phyloP scores from a whole-genome alignment of 2,888 invertebrate genomes.

The Alloscopus bannaensis region DNA sequence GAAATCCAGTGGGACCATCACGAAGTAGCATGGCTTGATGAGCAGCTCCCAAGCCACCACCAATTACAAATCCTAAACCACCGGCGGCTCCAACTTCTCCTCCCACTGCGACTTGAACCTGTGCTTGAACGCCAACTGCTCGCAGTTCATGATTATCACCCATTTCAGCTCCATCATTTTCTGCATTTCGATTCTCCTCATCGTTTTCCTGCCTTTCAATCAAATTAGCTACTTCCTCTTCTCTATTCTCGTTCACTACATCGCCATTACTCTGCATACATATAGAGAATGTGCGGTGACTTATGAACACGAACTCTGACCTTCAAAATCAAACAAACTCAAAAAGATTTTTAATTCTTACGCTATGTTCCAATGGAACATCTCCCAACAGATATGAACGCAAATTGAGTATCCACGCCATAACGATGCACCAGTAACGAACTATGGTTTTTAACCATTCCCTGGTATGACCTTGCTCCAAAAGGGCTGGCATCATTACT shows the following conservation, averaged over 20 bases:
- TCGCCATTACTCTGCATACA: constrained; percentile 41
- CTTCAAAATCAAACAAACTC: neutral
- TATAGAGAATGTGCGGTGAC: neutral
- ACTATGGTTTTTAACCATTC: constrained; percentile 95
- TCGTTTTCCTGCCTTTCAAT: constrained; percentile 27
- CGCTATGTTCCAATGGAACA: constrained; percentile 74
- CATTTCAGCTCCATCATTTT: constrained; percentile 31
- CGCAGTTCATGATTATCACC: constrained; percentile 34
- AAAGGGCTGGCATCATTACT: constrained; percentile 94
- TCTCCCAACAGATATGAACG: constrained; percentile 93
- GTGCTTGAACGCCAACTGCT: constrained; percentile 45
- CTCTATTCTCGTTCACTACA: constrained; percentile 49
- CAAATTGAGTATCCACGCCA: constrained; percentile 89
- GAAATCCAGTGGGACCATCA: constrained; percentile 88
- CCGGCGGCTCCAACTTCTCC: constrained; percentile 64
- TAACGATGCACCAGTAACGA: constrained; percentile 88
- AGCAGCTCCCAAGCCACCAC: constrained; percentile 83
- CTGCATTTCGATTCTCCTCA: constrained; percentile 40
- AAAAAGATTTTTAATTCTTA: constrained; percentile 36
- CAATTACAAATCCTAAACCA: constrained; percentile 69
- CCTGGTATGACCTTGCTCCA: constrained; percentile 97
- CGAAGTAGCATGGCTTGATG: constrained; percentile 93
- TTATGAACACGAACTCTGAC: neutral
- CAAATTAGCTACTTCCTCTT: constrained; percentile 70
- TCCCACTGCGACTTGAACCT: constrained; percentile 55